Conservation (phyloP, 2,888 invertebrate genomes). For the Chrysina gloriosa region DNA sequence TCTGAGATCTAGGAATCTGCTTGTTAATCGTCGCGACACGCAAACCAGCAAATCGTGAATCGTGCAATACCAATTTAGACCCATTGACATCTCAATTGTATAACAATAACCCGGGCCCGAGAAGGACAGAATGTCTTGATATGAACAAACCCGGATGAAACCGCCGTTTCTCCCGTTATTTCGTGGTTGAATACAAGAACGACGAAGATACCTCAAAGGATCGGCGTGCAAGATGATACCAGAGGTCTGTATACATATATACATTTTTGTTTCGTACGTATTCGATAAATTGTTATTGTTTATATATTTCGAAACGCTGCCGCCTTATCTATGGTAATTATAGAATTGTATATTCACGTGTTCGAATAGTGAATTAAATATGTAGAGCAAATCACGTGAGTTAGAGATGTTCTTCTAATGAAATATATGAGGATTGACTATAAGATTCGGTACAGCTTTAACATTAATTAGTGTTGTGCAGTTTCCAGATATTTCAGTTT, state of each 20-base stretch:
- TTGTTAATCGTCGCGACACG: no score
- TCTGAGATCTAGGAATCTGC: neutral
- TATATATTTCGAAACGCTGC: neutral
- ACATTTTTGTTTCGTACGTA: neutral
- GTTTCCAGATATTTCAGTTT: no score
- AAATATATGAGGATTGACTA: neutral
- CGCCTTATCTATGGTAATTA: neutral
- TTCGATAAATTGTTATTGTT: neutral
- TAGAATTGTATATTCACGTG: neutral
- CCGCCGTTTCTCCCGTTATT: neutral
- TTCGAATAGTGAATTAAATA: neutral
- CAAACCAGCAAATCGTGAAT: neutral
- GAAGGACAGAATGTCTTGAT: neutral
- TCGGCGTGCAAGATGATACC: neutral
- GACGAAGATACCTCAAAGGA: neutral
- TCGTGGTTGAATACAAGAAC: neutral
- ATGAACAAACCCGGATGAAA: neutral
- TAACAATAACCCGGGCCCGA: neutral
- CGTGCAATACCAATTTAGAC: neutral
- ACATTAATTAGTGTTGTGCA: no score
- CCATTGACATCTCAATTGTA: constrained; percentile 1
- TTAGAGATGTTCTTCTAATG: neutral
- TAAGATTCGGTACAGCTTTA: no score
- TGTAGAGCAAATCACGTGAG: neutral
- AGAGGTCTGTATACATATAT: constrained; percentile 7